A percentile compares a stretch with the other conserved stretches of the same genome.
Evolutionary conservation across 2,888 invertebrate species (phyloP).

Genomic region (Augochlorella aurata): DNA sequence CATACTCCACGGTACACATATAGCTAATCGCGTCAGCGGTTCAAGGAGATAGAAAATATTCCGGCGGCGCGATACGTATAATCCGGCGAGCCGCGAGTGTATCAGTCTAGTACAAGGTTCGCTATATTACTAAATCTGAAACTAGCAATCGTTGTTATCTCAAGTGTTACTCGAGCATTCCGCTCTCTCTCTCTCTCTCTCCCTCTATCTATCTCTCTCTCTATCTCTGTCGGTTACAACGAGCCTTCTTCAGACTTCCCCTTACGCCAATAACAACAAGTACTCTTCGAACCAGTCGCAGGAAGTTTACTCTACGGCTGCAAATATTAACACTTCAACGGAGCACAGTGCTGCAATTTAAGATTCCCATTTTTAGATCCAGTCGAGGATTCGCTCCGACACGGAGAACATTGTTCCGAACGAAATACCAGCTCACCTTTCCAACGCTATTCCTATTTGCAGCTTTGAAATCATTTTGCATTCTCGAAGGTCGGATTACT

Average conservation of each 20-base stretch:
- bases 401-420: not conserved
- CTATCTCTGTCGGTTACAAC: not conserved
- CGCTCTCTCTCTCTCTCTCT: not conserved
- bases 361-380: not conserved
- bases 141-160: slow-evolving; percentile 31
- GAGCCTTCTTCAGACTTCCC: not conserved
- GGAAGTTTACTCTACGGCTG: slow-evolving; percentile 5
- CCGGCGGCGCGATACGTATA: not conserved
- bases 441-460: too few species aligned
- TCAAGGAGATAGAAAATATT: not conserved
- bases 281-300: slow-evolving; percentile 15
- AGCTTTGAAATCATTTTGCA: too few species aligned
- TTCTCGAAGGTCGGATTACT: too few species aligned
- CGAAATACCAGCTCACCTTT: too few species aligned
- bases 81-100: not conserved
- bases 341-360: slow-evolving; percentile 2
- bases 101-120: not conserved
- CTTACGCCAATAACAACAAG: slow-evolving; percentile 17
- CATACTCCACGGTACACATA: not conserved
- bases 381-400: not conserved
- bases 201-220: not conserved
- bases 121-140: slow-evolving; percentile 29
- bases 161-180: slow-evolving; percentile 20
- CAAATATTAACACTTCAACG: slow-evolving; percentile 5
- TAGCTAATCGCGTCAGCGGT: not conserved